These are phyloP conservation scores for Nephrotoma appendiculata DNA, from an alignment of 2,888 invertebrate species.

Conservation along the genomic window DNA sequence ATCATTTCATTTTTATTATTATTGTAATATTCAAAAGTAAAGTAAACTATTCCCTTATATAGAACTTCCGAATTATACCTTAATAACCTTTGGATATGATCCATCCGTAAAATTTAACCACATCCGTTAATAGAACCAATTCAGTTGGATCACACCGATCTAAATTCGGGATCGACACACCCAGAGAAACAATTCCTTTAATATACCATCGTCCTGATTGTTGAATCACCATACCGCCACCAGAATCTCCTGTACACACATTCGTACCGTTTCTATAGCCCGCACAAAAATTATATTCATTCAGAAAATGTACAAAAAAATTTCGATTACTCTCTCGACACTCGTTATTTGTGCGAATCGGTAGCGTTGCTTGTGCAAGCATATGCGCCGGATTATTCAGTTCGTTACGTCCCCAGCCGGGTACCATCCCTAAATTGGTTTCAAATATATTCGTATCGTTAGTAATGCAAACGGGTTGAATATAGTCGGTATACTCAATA, in stretches of 20 bases:
- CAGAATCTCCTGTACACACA: conserved; percentile 39
- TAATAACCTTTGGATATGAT: not conserved
- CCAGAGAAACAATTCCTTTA: conserved; percentile 14
- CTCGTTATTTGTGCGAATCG: conserved; percentile 21
- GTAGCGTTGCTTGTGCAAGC: conserved; percentile 22
- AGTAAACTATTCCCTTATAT: too few relatives aligned
- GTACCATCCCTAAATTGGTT: not conserved
- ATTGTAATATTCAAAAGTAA: too few relatives aligned
- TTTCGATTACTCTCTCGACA: conserved; percentile 19
- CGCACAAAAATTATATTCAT: not conserved
- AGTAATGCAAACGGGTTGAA: conserved; percentile 32
- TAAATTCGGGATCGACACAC: not conserved
- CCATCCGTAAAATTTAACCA: not conserved
- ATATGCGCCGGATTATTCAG: conserved; percentile 2
- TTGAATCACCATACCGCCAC: conserved; percentile 33
- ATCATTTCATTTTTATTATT: too few relatives aligned
- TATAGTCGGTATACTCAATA: conserved; percentile 19
- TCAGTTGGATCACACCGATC: not conserved
- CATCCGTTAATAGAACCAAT: not conserved
- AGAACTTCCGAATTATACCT: too few relatives aligned
- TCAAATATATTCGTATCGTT: conserved; percentile 7
- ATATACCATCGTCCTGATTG: conserved; percentile 7
- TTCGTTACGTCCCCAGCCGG: conserved; percentile 30
- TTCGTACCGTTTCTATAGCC: conserved; percentile 21
- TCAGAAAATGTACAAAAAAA: conserved; percentile 5